phyloP scores from a whole-genome alignment of 2,113 vertebrate genomes.

The Chelonoidis abingdonii region DNA sequence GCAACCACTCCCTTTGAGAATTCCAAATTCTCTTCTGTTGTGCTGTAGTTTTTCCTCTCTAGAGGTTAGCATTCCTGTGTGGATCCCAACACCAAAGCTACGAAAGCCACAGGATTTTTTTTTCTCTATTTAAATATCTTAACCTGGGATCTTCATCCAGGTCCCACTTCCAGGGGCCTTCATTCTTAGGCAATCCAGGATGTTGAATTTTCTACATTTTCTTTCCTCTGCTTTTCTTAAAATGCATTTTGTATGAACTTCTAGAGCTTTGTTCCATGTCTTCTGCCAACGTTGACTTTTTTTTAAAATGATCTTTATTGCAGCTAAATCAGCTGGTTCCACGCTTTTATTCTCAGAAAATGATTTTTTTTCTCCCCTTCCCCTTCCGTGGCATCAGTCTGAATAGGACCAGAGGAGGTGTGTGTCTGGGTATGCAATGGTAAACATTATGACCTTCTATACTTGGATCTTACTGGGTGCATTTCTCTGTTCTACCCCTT shows the following conservation, averaged over 20 bases:
- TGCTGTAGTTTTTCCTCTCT: not conserved
- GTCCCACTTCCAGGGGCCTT: not conserved
- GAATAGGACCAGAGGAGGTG: accelerated
- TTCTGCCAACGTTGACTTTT: not conserved
- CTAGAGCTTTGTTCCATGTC: not conserved
- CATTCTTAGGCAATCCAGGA: not conserved
- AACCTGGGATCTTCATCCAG: accelerated
- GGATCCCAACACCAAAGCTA: not conserved
- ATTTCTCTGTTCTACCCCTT: constrained; percentile 1
- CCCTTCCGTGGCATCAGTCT: not conserved
- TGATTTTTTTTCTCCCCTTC: not conserved
- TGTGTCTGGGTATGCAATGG: not conserved
- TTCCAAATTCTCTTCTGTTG: not conserved
- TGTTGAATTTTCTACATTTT: not conserved
- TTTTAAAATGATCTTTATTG: not conserved
- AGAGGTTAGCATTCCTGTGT: not conserved
- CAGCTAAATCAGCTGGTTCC: not conserved
- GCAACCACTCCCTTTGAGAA: not conserved
- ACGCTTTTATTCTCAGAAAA: not conserved
- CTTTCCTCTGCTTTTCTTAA: not conserved
- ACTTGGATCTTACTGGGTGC: constrained; percentile 25
- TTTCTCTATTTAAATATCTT: not conserved
- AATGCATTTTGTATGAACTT: not conserved
- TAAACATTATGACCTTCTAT: constrained; percentile 37
- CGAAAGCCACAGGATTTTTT: not conserved